Conservation (phyloP, 2,113 vertebrate species). For the Opisthocomus hoazin region DNA sequence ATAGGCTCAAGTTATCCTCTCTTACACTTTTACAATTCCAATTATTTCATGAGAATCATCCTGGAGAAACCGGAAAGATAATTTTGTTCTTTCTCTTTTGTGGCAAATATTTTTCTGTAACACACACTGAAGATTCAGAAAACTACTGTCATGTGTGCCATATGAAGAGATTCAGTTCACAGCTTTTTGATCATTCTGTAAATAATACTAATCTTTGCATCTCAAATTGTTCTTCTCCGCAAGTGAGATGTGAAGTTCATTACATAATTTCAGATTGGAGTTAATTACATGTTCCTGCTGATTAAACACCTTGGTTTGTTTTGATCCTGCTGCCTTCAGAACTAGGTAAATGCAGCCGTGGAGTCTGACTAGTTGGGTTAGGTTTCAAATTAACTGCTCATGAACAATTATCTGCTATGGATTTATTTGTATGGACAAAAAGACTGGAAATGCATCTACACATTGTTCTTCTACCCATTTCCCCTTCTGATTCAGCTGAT, state of each 20-base stretch:
- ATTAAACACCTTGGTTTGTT: background rate
- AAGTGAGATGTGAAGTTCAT: background rate
- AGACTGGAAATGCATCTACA: background rate
- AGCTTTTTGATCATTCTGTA: background rate
- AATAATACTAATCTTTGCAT: background rate
- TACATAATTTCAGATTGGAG: background rate
- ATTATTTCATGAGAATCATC: background rate
- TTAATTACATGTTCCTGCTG: background rate
- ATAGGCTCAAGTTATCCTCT: background rate
- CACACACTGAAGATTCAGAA: background rate
- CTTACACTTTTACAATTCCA: background rate
- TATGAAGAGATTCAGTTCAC: background rate
- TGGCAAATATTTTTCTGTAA: background rate
- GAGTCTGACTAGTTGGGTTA: background rate
- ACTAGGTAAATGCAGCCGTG: background rate
- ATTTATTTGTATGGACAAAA: background rate
- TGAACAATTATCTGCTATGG: background rate
- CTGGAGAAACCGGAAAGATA: background rate
- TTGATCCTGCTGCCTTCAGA: background rate
- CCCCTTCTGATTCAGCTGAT: background rate
- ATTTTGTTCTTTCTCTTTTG: background rate
- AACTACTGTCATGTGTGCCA: fast-evolving
- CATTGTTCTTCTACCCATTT: background rate
- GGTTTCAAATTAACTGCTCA: background rate
- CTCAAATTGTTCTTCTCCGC: background rate